Evolutionary conservation across 2,888 invertebrate species (phyloP), one percentile per base, ranked within the genome.

Genomic region (Acronicta leporina): DNA sequence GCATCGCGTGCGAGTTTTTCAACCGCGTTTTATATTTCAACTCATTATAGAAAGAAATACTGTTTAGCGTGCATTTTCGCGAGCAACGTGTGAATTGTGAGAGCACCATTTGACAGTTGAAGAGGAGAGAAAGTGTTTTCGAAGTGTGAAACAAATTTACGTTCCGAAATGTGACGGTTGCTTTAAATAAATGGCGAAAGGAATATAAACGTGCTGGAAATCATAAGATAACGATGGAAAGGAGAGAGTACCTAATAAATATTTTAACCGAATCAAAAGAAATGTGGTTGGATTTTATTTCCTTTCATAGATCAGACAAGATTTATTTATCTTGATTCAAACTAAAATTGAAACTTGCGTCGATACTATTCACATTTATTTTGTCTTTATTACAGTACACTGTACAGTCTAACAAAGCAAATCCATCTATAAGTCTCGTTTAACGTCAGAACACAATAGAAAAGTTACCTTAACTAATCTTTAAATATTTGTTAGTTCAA

Each of bases 1-100:
- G 60, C 65, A 75, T 85, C 74, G 81, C 83, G 80, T 84, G 82
- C 70, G 46, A 47, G 69, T 82, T 83, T 77, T 79, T 76, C 66
- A 53, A 68, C 56, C 48, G 53, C 54, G 59, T 72, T 77, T 77
- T 79, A 79, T 81, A 77, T 81, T 80, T 73, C 67, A 79, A 73
- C 76, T 84, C 81, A 81, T 84, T 81, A 84, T 76, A 72, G 65
- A 59, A 59, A 63, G 56, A 67, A 68, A 53, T 62, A 63, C 55
- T 42, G 69, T 56, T 49, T 46, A 56, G 41, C 40, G 45, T 61
- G 57, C 70, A 70, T 70, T 77, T 78, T 75, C 63, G 62, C 57
- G 50, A 55, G 63, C 46, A 47, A 58, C 75, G 73, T 77, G 69
- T 72, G 74, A 82, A 76, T 77, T 74, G 75, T 77, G 77, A 71